Conservation (phyloP, 2,797 vertebrate species). For the Sylvilagus floridanus region DNA sequence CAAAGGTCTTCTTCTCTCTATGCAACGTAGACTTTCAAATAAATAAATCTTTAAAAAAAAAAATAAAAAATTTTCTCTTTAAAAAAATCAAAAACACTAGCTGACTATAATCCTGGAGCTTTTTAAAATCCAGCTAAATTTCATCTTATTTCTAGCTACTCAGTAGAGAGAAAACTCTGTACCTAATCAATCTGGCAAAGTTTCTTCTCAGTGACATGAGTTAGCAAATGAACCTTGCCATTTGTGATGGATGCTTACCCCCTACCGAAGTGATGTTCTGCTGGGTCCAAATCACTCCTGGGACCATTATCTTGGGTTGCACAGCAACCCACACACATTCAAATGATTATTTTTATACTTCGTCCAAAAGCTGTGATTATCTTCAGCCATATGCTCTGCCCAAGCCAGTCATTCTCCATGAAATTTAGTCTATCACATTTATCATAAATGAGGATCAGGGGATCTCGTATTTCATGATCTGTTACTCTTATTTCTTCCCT, state of each 20-base stretch:
- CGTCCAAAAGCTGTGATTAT: neutral
- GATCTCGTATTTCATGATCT: neutral
- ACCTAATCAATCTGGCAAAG: neutral
- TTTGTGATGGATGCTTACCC: neutral
- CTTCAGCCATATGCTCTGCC: no score
- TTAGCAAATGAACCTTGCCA: neutral
- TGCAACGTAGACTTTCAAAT: no score
- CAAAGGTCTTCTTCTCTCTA: no score
- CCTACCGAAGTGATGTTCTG: neutral
- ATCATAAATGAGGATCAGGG: neutral
- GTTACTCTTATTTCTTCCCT: neutral
- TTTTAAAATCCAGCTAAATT: neutral
- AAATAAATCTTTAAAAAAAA: no score
- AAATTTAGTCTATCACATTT: neutral
- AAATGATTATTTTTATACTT: neutral
- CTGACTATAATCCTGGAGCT: neutral
- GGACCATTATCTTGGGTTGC: neutral
- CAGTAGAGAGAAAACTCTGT: neutral
- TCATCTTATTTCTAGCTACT: neutral
- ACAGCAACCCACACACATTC: accelerated
- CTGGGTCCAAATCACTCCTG: neutral
- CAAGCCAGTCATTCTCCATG: neutral
- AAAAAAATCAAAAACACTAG: no score
- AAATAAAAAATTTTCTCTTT: no score
- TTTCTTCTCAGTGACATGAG: neutral